A percentile compares a stretch with the other conserved stretches of the same genome.
Conservation (phyloP, 1,140 invertebrate genomes). For the Hylaeus volcanicus region DNA sequence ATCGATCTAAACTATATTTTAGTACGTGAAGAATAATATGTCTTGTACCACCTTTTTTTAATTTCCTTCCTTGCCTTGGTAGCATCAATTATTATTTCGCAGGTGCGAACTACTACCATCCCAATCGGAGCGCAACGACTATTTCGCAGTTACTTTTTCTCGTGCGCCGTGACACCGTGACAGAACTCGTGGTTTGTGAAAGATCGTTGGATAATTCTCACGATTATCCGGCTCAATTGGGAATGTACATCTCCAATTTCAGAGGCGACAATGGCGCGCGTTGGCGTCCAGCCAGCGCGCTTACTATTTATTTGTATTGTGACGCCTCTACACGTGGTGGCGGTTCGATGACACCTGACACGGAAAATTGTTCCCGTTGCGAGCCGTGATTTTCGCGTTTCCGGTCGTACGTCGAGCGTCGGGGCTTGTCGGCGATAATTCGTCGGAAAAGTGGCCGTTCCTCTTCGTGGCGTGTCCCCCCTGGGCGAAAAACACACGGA, state of each 20-base stretch:
- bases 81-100: no score
- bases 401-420: background rate
- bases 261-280: conserved; percentile 51
- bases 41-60: no score
- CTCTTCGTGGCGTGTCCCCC: background rate
- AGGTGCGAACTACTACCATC: no score
- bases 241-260: conserved; percentile 60
- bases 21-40: no score
- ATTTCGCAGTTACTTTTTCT: no score
- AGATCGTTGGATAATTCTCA: conserved; percentile 17
- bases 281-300: conserved; percentile 60
- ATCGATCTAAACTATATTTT: no score
- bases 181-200: background rate
- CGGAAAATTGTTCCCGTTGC: conserved; percentile 36
- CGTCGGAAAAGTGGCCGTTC: background rate
- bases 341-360: conserved; percentile 53
- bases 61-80: no score
- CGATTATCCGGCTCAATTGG: conserved; percentile 26
- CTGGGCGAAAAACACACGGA: background rate
- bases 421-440: background rate
- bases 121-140: no score
- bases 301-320: conserved; percentile 68
- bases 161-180: no score
- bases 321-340: conserved; percentile 63
- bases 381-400: conserved; percentile 5